Percentiles rank a stretch among this genome's conserved stretches.
Evolutionary conservation across 2,797 vertebrate species (phyloP).

Genomic region (Gallirallus australis): DNA sequence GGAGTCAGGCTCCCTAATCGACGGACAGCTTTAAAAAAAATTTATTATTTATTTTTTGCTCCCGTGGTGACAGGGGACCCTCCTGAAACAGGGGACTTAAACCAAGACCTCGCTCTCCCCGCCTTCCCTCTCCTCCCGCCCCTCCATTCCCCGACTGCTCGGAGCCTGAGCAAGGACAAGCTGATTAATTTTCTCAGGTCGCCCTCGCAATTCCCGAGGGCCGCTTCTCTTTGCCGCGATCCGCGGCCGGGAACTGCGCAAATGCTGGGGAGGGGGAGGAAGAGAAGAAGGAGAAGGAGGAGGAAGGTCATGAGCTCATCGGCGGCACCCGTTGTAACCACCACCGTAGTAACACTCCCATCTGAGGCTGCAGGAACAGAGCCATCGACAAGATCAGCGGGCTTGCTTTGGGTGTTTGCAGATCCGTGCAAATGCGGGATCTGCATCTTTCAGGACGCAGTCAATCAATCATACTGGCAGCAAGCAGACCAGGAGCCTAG

Average conservation of each 20-base stretch:
- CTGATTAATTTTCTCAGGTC: conserved; percentile 1
- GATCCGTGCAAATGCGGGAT: background rate
- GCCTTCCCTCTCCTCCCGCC: too few species aligned
- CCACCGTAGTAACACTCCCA: accelerated
- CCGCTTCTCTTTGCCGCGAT: background rate
- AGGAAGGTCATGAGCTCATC: background rate
- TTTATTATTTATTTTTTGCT: background rate
- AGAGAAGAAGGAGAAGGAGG: too few species aligned
- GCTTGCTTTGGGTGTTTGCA: background rate
- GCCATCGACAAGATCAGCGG: background rate
- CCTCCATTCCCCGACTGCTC: background rate
- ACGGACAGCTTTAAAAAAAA: background rate
- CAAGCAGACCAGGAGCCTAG: conserved; percentile 11
- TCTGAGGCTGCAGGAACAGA: background rate
- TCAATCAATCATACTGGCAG: conserved; percentile 10
- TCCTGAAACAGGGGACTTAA: background rate
- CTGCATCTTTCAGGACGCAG: background rate
- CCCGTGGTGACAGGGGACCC: background rate
- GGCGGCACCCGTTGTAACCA: accelerated
- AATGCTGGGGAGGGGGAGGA: background rate
- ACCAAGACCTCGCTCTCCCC: accelerated
- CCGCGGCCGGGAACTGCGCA: background rate
- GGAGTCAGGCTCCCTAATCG: accelerated
- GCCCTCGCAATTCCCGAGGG: background rate
- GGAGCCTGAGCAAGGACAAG: background rate